Base-by-base conservation (phyloP, 2,888 invertebrate genomes). In the Dinocampus coccinellae region DNA sequence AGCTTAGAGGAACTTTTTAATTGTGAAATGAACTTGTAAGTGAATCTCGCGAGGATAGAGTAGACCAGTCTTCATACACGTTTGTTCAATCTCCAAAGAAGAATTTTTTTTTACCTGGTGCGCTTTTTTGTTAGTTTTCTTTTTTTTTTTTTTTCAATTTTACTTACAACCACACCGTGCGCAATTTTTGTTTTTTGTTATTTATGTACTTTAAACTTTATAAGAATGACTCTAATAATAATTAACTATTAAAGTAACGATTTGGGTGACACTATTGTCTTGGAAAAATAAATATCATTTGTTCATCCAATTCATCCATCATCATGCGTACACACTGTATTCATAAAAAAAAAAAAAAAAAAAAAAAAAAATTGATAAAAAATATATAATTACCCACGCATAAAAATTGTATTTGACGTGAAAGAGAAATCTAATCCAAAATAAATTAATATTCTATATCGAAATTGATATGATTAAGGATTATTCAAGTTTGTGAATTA, bases 51-150 rank as follows among this genome's bases (percentile, higher is more conserved):
- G 86, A 83, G 81, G 79, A 84, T 84, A 84, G 84, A 85, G 84
- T 80, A 84, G 84, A 83, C 83, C 84, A 85, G 84, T 85, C 87
- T 86, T 87, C 86, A 77, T 84, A 81, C 16, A 47, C 80, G 84
- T 83, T 83, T 81, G 82, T 82, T 83, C 85, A 82, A 84, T 84
- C 84, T 86, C 85, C 87, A 81, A 81, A 85, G 84, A 84, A 81
- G 83, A 81, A 84, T 82, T 83, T 84, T 78, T 75, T 74, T 84
- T 85, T 86, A 86, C 86, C 86, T 86, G 85, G 86, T 87, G 86
- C 85, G 86, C 86, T 83, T 83, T 83, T 70, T 79, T 76, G 74
- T 67, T 73, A 22, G 53, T 63, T 4, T 66, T 63, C 64, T 67
- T 70, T 72, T 73, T 75, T 61, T 66, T 69, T 73, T 69, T 70